Percentiles rank a stretch among this genome's conserved stretches.
phyloP scores from a whole-genome alignment of 2,888 invertebrate genomes.

The Meta bourneti region DNA sequence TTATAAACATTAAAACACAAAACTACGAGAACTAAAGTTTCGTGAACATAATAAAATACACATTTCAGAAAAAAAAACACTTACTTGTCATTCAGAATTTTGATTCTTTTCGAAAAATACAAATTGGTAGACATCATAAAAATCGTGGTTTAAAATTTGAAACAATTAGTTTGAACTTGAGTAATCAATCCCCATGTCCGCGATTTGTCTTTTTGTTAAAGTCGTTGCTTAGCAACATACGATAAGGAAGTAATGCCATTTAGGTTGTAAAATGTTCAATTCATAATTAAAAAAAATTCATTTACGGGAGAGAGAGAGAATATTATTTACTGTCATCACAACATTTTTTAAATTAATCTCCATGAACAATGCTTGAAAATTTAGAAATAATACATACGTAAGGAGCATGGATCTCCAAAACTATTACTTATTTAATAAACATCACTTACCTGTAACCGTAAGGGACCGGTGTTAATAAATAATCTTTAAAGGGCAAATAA shows the following conservation, averaged over 20 bases:
- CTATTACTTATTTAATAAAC: too few relatives aligned
- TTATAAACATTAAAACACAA: too few relatives aligned
- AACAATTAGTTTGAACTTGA: not conserved
- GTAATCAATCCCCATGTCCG: not conserved
- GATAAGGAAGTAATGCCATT: too few relatives aligned
- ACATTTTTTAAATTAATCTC: too few relatives aligned
- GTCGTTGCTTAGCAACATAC: slow-evolving; percentile 42
- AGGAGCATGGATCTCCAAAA: too few relatives aligned
- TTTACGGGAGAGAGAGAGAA: too few relatives aligned
- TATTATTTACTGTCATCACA: too few relatives aligned
- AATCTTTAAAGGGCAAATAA: slow-evolving; percentile 48
- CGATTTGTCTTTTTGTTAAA: not conserved
- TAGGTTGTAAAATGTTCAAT: too few relatives aligned
- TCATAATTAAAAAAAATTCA: too few relatives aligned
- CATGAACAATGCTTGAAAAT: too few relatives aligned
- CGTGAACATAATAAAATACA: not conserved
- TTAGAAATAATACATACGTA: too few relatives aligned
- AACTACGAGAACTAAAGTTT: not conserved
- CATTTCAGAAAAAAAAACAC: not conserved
- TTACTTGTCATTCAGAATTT: slow-evolving; percentile 53
- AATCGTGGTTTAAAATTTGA: too few relatives aligned
- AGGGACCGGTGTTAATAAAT: slow-evolving; percentile 44
- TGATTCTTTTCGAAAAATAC: slow-evolving; percentile 42
- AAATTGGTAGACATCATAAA: slow-evolving; percentile 49
- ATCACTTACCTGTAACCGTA: slow-evolving; percentile 18